Percentiles rank a stretch among this genome's conserved stretches.
Conservation (phyloP, 2,113 vertebrate genomes). For the Macrotis lagotis region DNA sequence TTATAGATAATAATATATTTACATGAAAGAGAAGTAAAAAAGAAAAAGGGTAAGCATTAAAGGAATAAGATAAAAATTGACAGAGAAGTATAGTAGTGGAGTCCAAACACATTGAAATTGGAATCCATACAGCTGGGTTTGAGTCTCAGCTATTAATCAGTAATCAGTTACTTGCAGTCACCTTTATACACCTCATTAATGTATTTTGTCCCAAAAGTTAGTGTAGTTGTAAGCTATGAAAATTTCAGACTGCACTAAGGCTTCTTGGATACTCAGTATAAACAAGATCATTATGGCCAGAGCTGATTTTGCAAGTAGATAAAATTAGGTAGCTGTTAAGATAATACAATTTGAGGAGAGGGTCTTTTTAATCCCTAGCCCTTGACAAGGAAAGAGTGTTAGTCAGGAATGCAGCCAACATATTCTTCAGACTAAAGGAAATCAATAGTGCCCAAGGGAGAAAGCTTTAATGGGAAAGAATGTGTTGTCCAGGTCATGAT, state of each 20-base stretch:
- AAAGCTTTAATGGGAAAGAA: neutral
- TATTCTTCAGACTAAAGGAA: neutral
- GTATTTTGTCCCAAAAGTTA: neutral
- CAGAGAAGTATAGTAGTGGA: neutral
- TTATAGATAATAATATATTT: constrained; percentile 37
- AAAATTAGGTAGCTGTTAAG: neutral
- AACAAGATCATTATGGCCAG: neutral
- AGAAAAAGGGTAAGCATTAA: constrained; percentile 25
- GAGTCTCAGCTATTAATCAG: neutral
- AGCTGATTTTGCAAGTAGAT: neutral
- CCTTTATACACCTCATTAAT: neutral
- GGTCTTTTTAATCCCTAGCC: neutral
- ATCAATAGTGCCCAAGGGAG: neutral
- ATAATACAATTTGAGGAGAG: neutral
- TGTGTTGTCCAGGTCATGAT: neutral
- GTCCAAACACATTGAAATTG: neutral
- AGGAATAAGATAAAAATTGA: neutral
- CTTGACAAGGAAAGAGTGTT: neutral
- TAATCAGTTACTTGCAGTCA: neutral
- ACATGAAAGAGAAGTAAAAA: constrained; percentile 29
- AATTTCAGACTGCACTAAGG: neutral
- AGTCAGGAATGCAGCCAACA: neutral
- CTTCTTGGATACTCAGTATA: neutral
- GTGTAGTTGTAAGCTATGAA: neutral
- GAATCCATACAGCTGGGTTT: neutral